Percentiles rank a stretch among this genome's conserved stretches.
phyloP scores from a whole-genome alignment of 1,140 invertebrate species.

The Pseudomyrmex pallidus region DNA sequence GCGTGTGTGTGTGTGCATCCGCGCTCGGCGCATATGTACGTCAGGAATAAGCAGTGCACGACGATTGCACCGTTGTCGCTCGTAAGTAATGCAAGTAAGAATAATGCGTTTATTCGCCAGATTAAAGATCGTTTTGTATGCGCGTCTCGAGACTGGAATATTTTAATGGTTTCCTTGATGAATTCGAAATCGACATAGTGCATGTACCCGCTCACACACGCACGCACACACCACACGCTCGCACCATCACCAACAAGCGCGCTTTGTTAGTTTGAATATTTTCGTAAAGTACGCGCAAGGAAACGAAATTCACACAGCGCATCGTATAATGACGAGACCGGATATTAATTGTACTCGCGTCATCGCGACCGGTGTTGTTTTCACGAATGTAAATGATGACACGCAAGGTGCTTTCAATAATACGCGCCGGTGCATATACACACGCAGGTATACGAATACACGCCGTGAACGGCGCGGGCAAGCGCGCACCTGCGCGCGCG shows the following conservation, averaged over 20 bases:
- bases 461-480: not conserved
- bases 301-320: not conserved
- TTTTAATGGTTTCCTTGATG: constrained; percentile 18
- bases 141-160: not conserved
- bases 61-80: constrained; percentile 36
- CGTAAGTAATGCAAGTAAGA: constrained; percentile 45
- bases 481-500: constrained; percentile 49
- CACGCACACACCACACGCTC: no score
- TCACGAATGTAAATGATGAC: constrained; percentile 2
- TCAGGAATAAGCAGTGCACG: constrained; percentile 42
- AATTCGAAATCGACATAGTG: not conserved
- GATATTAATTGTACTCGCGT: constrained; percentile 8
- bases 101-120: constrained; percentile 42
- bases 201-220: not conserved
- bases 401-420: constrained; percentile 32
- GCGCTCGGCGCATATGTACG: not conserved
- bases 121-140: constrained; percentile 38
- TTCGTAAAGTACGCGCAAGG: no score
- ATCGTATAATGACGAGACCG: not conserved
- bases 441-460: constrained; percentile 1
- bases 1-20: not conserved
- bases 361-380: constrained; percentile 14
- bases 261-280: not conserved
- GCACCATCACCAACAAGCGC: not conserved
- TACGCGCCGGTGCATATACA: not conserved